A percentile compares a stretch with the other conserved stretches of the same genome.
Conservation (phyloP, 2,888 invertebrate genomes). For the Cataglyphis rosenhaueri region DNA sequence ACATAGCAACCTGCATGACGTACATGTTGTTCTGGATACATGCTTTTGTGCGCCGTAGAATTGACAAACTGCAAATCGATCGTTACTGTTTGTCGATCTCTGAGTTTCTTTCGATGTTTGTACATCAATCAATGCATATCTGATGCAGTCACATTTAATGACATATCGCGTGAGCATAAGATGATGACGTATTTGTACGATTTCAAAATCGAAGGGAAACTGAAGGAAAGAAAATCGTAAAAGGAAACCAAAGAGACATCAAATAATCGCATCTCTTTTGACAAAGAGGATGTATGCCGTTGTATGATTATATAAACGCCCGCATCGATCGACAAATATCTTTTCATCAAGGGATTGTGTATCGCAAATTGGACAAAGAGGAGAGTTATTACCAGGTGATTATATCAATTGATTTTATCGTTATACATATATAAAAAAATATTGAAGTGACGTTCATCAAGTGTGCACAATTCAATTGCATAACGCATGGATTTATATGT, state of each 20-base stretch:
- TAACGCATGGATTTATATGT: constrained; percentile 26
- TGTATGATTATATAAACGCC: constrained; percentile 3
- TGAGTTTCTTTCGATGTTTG: background rate
- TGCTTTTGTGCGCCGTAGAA: constrained; percentile 1
- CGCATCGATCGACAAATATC: background rate
- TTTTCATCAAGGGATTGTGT: constrained; percentile 17
- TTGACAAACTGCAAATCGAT: constrained; percentile 16
- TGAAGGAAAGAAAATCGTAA: background rate
- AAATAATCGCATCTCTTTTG: background rate
- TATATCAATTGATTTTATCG: constrained; percentile 24
- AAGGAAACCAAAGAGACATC: constrained; percentile 5
- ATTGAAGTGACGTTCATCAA: background rate
- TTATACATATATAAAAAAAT: constrained; percentile 11
- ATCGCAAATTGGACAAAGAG: constrained; percentile 21
- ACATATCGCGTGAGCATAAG: background rate
- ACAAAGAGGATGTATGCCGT: background rate
- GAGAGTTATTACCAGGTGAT: constrained; percentile 18
- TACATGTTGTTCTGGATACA: constrained; percentile 27
- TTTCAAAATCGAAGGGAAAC: background rate
- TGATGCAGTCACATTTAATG: constrained; percentile 9
- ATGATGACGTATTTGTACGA: background rate
- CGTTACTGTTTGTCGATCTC: background rate
- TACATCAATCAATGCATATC: background rate
- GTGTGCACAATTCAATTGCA: background rate
- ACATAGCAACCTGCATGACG: constrained; percentile 9